Evolutionary conservation across 2,888 invertebrate genomes (phyloP), one percentile per base, ranked within the genome.

Genomic region (Cosmia pyralina): DNA sequence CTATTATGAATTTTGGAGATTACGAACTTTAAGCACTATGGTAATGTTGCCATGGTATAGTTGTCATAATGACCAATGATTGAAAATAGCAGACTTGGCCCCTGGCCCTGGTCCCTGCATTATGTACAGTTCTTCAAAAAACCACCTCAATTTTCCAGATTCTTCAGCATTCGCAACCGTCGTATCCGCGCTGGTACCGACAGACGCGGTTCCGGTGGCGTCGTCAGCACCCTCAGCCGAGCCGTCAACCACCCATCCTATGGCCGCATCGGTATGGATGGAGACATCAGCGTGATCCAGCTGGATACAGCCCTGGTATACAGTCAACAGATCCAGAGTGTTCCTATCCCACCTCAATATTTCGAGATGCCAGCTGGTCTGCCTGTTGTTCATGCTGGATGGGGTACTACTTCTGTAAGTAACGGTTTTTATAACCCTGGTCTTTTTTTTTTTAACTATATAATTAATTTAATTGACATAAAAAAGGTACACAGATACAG

Each of bases 111-210:
- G n/a, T n/a, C n/a, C n/a, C n/a, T 22, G 22, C 2, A 19, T 22
- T 28, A 17, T 46, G 4, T 19, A 13, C 13, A 63, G 28, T 28
- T 50, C 13, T 28, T 64, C n/a, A 28, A 8, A 15, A 52, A 15
- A 38, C 1, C 3, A 6, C 0, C 17, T 64, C 22, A 4, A 1
- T 28, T 69, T 72, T 62, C 6, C 77, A 84, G 84, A 53, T 58
- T 83, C 0, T 86, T 80, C 69, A 15, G 6, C 1, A 19, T 72
- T 4, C 2, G n/a, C 5, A 73, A 57, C 72, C 88, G 89, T 17
- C 91, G 89, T 44, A 85, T 91, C 70, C 84, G 91, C 10, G 90
- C 90, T 10, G 91, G 91, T 0, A 59, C 88, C 50, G 86, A 85
- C 50, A 81, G 68, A 63, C 85, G 89, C 10, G 86, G 85, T 68